Base-by-base conservation (phyloP, 2,797 vertebrate genomes). In the Thamnophis elegans region DNA sequence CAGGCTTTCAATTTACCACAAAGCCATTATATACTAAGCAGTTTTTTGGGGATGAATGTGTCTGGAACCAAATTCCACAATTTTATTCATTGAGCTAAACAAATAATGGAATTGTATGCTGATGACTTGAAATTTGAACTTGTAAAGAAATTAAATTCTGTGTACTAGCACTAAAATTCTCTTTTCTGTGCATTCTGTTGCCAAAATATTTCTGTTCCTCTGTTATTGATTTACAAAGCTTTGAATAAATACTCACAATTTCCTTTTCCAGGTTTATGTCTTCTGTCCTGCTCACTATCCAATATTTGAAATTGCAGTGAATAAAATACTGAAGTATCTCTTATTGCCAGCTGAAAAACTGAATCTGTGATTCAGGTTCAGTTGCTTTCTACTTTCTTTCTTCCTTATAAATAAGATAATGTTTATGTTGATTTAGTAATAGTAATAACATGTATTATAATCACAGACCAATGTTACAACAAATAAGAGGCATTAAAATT, bases 341-440 rank as follows among this genome's bases (percentile, higher is more conserved):
- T 95, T 92, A 89, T 93, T 91, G 90, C 94, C 92, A 91, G 90
- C 26, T 93, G 87, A 58, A 78, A 94, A 88, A 95, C 0, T 95
- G 95, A 96, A 96, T 96, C 96, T 97, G 95, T 96, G 96, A 96
- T 95, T 96, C 91, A 95, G 55, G 0, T 96, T 96, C 94, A 96
- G 10, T 42, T 82, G 36, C 1, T 82, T 82, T 82, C 36, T 82
- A 47, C 20, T 82, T 82, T 36, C 95, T 95, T 95, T 58, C 94
- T 93, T 93, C 92, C 89, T 91, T 95, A 92, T 93, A 92, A 95
- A 90, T 85, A 4, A 94, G 16, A 90, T 93, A 90, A 91, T 85
- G 28, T 78, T 26, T 25, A 5, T 1, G n/a, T 4, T 78, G 32
- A 22, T 78, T 68, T 68, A 68, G 65, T 68, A 32, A 68, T 32